phyloP scores from a whole-genome alignment of 2,797 vertebrate genomes.

The Ambastaia sidthimunki region DNA sequence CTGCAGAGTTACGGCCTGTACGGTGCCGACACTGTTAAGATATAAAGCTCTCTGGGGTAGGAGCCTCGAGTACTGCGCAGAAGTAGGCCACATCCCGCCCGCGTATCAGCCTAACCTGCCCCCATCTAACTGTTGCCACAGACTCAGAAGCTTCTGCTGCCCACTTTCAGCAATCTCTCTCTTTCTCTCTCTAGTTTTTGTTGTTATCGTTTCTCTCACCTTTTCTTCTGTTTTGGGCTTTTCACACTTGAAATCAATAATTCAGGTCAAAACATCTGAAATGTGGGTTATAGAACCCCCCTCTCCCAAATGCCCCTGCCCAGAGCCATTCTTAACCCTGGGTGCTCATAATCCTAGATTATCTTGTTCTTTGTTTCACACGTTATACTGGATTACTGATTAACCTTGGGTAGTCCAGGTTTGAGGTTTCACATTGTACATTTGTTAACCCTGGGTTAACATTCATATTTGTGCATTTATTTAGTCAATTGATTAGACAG shows the following conservation, averaged over 20 bases:
- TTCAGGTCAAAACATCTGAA: background rate
- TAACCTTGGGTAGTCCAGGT: background rate
- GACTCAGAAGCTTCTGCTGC: slow-evolving; percentile 74
- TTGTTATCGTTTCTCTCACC: slow-evolving; percentile 30
- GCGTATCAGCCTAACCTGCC: slow-evolving; percentile 69
- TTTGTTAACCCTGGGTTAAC: background rate
- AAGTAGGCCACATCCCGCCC: slow-evolving; percentile 25
- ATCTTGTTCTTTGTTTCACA: background rate
- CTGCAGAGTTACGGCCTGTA: slow-evolving; percentile 83
- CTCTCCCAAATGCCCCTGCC: too few species aligned
- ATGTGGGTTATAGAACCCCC: too few species aligned
- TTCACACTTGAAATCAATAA: background rate
- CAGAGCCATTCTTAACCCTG: background rate
- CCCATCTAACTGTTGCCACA: slow-evolving; percentile 76
- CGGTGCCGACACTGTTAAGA: slow-evolving; percentile 83
- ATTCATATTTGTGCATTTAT: background rate
- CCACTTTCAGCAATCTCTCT: slow-evolving; percentile 62
- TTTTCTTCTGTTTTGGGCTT: background rate
- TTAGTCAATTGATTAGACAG: background rate
- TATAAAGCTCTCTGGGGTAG: slow-evolving; percentile 77
- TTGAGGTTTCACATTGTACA: background rate
- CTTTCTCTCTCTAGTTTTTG: slow-evolving; percentile 65
- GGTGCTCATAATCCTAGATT: background rate
- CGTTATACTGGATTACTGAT: background rate
- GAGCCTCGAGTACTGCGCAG: slow-evolving; percentile 66